phyloP scores from a whole-genome alignment of 2,113 vertebrate genomes.

The Chiloscyllium plagiosum region DNA sequence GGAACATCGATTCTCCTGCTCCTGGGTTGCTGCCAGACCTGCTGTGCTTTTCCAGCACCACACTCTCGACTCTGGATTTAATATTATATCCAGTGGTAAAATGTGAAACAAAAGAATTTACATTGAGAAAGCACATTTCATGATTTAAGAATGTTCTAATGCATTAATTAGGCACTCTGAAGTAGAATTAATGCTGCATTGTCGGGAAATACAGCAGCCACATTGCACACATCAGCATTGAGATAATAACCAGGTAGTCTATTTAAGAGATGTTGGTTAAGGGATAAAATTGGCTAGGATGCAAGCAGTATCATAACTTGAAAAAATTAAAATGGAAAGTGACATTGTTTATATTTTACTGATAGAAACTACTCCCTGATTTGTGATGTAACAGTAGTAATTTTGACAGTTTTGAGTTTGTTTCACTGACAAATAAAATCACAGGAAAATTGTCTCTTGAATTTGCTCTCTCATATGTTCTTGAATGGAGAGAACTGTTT shows the following conservation, averaged over 20 bases:
- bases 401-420: neutral
- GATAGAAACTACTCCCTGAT: neutral
- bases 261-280: too few species aligned
- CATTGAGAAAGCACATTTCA: neutral
- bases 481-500: neutral
- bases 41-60: too few species aligned
- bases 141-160: neutral
- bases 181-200: neutral
- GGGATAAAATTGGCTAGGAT: too few species aligned
- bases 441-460: neutral
- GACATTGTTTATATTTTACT: neutral
- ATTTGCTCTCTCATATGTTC: neutral
- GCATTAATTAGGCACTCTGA: neutral
- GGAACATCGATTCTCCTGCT: too few species aligned
- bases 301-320: too few species aligned
- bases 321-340: too few species aligned
- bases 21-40: too few species aligned
- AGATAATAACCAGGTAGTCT: neutral
- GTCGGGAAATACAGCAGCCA: neutral
- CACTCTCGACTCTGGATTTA: neutral
- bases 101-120: neutral
- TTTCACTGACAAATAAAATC: neutral
- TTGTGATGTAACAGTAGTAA: neutral
- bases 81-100: neutral
- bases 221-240: neutral